Percentiles rank a stretch among this genome's conserved stretches.
Conservation (phyloP, 2,888 invertebrate species). For the Graphium colonna region DNA sequence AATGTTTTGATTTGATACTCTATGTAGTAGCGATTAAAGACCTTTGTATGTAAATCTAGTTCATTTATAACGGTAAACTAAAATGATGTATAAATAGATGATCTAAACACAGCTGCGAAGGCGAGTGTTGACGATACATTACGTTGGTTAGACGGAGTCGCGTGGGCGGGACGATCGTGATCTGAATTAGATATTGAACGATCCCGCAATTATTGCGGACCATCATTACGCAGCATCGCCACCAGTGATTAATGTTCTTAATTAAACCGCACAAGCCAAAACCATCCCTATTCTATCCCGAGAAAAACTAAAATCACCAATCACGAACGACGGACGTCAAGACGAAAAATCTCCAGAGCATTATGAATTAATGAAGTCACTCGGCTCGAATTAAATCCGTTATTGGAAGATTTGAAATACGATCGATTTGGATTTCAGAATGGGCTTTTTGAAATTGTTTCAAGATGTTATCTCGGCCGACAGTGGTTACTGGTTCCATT, state of each 20-base stretch:
- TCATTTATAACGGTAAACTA: too few relatives aligned
- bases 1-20: too few relatives aligned
- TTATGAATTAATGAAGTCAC: slow-evolving; percentile 13
- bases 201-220: slow-evolving; percentile 21
- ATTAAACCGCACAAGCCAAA: slow-evolving; percentile 14
- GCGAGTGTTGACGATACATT: slow-evolving; percentile 7
- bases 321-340: background rate
- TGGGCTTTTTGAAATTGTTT: slow-evolving; percentile 10
- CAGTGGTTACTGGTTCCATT: slow-evolving; percentile 1
- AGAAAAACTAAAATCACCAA: background rate
- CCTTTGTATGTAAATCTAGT: too few relatives aligned
- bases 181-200: slow-evolving; percentile 22
- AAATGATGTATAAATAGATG: too few relatives aligned
- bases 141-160: background rate
- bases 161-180: slow-evolving; percentile 22
- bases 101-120: slow-evolving; percentile 6
- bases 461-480: slow-evolving; percentile 13
- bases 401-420: slow-evolving; percentile 10
- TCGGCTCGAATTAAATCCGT: slow-evolving; percentile 1
- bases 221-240: slow-evolving; percentile 20
- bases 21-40: too few relatives aligned
- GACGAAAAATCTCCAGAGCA: too few relatives aligned
- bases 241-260: slow-evolving; percentile 21
- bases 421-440: slow-evolving; percentile 5
- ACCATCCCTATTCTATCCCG: slow-evolving; percentile 2